phyloP scores from a whole-genome alignment of 2,888 invertebrate species.

The Drepana falcataria region DNA sequence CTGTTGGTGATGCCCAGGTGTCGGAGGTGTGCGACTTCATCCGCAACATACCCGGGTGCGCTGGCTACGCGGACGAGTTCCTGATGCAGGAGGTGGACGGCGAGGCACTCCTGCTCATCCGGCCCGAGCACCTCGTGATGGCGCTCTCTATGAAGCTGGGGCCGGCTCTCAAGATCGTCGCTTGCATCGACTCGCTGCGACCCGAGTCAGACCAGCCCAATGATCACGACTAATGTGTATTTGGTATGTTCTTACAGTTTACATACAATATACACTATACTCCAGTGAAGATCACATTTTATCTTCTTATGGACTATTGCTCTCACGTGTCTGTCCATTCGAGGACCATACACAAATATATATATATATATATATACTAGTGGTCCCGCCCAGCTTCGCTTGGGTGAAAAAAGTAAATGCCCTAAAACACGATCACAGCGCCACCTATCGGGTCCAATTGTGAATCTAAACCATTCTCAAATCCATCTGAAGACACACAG shows the following conservation, averaged over 20 bases:
- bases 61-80: conserved; percentile 96
- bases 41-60: conserved; percentile 91
- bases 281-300: no score
- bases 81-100: conserved; percentile 97
- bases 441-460: no score
- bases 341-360: no score
- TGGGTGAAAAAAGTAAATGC: no score
- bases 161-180: conserved; percentile 96
- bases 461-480: no score
- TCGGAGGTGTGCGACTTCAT: conserved; percentile 94
- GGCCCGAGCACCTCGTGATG: conserved; percentile 95
- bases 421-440: no score
- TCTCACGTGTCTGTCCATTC: no score
- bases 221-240: conserved; percentile 55
- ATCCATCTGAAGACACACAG: no score
- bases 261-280: neutral
- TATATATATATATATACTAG: no score
- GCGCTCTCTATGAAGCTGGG: conserved; percentile 97
- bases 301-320: no score
- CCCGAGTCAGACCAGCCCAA: conserved; percentile 74
- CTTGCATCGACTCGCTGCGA: conserved; percentile 91
- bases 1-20: conserved; percentile 72
- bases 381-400: no score
- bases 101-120: conserved; percentile 93
- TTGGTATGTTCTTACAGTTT: neutral